Conservation (phyloP, 2,113 vertebrate species). For the Chionodraco myersi region DNA sequence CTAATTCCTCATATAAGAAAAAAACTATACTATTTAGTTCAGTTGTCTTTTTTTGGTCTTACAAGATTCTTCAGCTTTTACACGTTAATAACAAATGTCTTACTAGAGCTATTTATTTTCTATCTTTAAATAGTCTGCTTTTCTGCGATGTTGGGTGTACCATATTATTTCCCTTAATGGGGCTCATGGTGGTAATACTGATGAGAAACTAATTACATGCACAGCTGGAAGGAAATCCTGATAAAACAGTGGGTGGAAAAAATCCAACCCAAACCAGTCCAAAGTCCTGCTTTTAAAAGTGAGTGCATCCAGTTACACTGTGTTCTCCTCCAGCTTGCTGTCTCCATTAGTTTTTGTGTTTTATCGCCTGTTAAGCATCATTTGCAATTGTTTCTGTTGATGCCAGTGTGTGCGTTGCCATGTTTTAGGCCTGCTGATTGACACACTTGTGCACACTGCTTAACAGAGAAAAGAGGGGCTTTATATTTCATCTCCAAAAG, state of each 20-base stretch:
- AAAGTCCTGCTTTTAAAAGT: not conserved
- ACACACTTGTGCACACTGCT: not conserved
- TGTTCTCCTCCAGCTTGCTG: not conserved
- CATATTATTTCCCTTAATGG: slow-evolving; percentile 58
- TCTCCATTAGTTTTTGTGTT: not conserved
- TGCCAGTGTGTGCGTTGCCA: not conserved
- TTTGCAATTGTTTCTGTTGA: not conserved
- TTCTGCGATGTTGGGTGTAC: slow-evolving; percentile 42
- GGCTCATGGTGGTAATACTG: slow-evolving; percentile 69
- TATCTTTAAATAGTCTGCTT: slow-evolving; percentile 40
- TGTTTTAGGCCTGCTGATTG: slow-evolving; percentile 7
- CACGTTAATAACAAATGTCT: slow-evolving; percentile 1
- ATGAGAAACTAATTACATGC: slow-evolving; percentile 79
- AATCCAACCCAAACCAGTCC: slow-evolving; percentile 17
- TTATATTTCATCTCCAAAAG: slow-evolving; percentile 21
- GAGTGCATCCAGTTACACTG: not conserved
- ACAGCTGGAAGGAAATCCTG: slow-evolving; percentile 77
- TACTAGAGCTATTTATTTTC: not conserved
- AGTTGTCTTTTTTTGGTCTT: not conserved
- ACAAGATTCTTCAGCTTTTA: not conserved
- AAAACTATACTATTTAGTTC: not conserved
- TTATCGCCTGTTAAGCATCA: not conserved
- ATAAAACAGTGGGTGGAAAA: slow-evolving; percentile 53
- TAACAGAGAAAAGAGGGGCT: not conserved
- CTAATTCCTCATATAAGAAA: not conserved